Evolutionary conservation across 2,797 vertebrate genomes (phyloP).

Genomic region (Hoplostethus mediterraneus): DNA sequence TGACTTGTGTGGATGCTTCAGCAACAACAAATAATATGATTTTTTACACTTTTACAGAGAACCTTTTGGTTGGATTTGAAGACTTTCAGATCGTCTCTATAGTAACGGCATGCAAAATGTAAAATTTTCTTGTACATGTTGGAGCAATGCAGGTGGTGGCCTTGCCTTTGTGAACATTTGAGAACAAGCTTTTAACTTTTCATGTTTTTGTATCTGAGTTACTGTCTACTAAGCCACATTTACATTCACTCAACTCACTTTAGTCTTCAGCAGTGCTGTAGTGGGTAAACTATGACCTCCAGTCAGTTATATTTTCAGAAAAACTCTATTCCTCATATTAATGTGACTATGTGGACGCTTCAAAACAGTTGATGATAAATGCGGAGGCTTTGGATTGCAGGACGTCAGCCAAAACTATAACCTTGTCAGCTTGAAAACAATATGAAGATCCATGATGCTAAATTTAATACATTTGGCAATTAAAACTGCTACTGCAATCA

Average conservation of each 20-base stretch:
- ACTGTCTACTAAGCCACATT: neutral
- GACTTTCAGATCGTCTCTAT: neutral
- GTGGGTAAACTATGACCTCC: no score
- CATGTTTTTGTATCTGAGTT: neutral
- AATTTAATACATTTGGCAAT: conserved; percentile 61
- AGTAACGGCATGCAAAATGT: no score
- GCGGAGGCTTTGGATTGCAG: neutral
- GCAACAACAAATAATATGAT: no score
- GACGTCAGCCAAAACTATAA: conserved; percentile 11
- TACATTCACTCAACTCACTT: no score
- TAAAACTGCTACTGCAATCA: conserved; percentile 37
- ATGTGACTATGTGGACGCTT: no score
- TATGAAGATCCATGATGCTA: conserved; percentile 30
- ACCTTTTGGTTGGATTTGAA: no score
- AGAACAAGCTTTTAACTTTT: neutral
- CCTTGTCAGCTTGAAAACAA: conserved; percentile 36
- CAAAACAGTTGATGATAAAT: neutral
- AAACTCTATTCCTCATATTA: no score
- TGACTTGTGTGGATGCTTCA: no score
- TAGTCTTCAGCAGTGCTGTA: no score
- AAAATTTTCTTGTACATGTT: neutral
- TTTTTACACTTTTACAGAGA: no score
- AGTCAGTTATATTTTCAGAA: no score
- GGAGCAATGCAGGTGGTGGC: neutral
- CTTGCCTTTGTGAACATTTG: neutral